Percentiles rank a stretch among this genome's conserved stretches.
phyloP scores from a whole-genome alignment of 2,888 invertebrate species.

The Autographa gamma region DNA sequence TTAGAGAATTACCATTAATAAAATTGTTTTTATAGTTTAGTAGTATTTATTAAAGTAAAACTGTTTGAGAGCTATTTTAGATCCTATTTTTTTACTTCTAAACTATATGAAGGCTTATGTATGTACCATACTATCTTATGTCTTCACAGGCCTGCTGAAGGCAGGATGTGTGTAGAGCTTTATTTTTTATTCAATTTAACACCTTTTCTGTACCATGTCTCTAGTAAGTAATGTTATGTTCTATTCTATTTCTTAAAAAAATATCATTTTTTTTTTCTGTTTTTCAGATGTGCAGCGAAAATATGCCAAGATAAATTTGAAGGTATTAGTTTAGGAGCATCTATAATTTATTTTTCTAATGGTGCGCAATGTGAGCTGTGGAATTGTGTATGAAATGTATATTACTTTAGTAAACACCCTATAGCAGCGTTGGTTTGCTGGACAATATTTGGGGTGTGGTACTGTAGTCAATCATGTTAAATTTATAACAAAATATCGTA shows the following conservation, averaged over 20 bases:
- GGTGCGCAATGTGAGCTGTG: slow-evolving; percentile 88
- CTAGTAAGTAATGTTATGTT: too few species aligned
- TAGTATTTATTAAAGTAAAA: too few species aligned
- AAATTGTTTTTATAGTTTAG: too few species aligned
- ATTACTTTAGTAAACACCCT: slow-evolving; percentile 80
- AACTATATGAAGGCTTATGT: too few species aligned
- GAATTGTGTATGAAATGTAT: slow-evolving; percentile 85
- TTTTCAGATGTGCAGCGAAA: slow-evolving; percentile 87
- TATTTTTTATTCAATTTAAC: too few species aligned
- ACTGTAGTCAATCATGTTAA: slow-evolving; percentile 87
- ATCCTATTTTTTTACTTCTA: too few species aligned
- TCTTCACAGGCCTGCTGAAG: too few species aligned
- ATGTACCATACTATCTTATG: too few species aligned
- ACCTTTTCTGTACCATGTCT: too few species aligned
- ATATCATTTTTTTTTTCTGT: slow-evolving; percentile 11
- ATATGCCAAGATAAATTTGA: slow-evolving; percentile 87
- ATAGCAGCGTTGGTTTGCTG: slow-evolving; percentile 77
- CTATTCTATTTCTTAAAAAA: not conserved
- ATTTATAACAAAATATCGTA: slow-evolving; percentile 75
- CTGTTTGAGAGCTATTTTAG: too few species aligned
- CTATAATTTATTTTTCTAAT: slow-evolving; percentile 89
- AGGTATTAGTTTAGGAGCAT: slow-evolving; percentile 83
- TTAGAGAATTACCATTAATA: too few species aligned
- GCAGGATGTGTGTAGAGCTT: too few species aligned
- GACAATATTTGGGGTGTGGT: slow-evolving; percentile 83